Base-by-base conservation (phyloP, 2,888 invertebrate genomes). In the Aspidiotus destructor region DNA sequence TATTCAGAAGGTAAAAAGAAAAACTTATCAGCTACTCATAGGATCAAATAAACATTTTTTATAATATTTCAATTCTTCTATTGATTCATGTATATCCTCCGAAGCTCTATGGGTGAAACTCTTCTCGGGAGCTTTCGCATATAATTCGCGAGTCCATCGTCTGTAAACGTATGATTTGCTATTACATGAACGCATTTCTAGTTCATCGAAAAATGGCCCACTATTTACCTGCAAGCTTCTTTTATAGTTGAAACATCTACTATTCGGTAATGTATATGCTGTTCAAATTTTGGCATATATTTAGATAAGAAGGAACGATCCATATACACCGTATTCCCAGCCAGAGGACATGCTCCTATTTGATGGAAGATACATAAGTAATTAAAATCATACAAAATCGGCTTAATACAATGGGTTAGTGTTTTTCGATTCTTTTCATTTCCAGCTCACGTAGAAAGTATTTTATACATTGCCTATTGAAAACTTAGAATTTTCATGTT, bases 211-310 rank as follows among this genome's bases (percentile, higher is more conserved):
- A 11, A 60, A 67, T 57, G 28, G n/a, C 16, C 2, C 13, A n/a
- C 7, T 11, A 70, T 64, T 68, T 75, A 78, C 80, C 74, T 78
- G 73, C 79, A 77, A 40, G 97, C 76, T 78, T 96, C 95, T 77
- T 95, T 96, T 16, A 98, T 78, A 0, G 90, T 84, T 48, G 90
- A 91, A 2, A 96, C 94, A 80, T 98, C 98, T 71, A 99, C 85
- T 58, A 92, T 87, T 74, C 97, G 84, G 77, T 97, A 95, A 76
- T 97, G 94, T 72, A 97, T 79, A 76, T 92, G 89, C 1, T 83
- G 76, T 75, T 88, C 77, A 8, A 97, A 78, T 57, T 73, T 80
- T 0, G 93, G 94, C 90, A 96, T 92, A 75, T 88, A 85, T 78
- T 88, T 88, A 11, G 77, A 75, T 40, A 98, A 75, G 78, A 97